A percentile compares a stretch with the other conserved stretches of the same genome.
These are phyloP conservation scores for Ariopsis seemanni DNA, from an alignment of 2,113 vertebrate species.

Conservation along the genomic window DNA sequence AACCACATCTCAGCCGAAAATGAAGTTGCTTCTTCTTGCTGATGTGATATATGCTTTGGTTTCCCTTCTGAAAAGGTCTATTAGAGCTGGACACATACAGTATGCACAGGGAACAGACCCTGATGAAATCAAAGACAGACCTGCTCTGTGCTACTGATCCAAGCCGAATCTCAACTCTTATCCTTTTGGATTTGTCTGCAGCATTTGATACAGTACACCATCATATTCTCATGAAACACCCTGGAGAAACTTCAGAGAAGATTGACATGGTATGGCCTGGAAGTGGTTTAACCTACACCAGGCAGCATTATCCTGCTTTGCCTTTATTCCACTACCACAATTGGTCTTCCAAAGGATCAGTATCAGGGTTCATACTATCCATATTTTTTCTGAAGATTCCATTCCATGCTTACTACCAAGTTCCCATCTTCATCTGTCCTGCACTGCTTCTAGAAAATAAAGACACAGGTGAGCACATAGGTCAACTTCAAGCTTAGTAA, in stretches of 20 bases:
- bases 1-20: background rate
- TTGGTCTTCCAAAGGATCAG: background rate
- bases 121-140: constrained; percentile 22
- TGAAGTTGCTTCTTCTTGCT: constrained; percentile 15
- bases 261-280: background rate
- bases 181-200: background rate
- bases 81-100: background rate
- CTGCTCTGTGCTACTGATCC: constrained; percentile 9
- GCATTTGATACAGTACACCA: background rate
- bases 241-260: background rate
- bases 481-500: background rate
- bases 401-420: background rate
- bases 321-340: background rate
- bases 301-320: background rate
- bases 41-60: constrained; percentile 13
- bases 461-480: background rate
- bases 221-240: background rate
- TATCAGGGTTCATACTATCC: background rate
- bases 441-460: background rate
- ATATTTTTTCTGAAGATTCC: background rate
- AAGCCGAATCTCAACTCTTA: background rate
- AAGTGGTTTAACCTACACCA: background rate
- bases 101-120: background rate
- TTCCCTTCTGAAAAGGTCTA: constrained; percentile 6
- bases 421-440: background rate